Evolutionary conservation across 2,797 vertebrate genomes (phyloP), one percentile per base, ranked within the genome.

Genomic region (Setipinna tenuifilis): DNA sequence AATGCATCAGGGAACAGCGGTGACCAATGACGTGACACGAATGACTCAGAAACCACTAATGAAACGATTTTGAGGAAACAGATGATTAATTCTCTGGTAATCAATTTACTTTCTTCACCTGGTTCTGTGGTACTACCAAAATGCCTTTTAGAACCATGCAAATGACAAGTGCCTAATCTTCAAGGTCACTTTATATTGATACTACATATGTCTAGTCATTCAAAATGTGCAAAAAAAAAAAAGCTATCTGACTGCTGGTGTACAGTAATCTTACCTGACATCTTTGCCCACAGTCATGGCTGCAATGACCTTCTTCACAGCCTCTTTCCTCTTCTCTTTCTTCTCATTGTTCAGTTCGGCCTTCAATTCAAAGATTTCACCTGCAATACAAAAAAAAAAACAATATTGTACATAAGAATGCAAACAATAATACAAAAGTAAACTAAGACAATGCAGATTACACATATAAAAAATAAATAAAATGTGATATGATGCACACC

Each of bases 341-440:
- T 99, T 99, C 90, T 99, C 98, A 97, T 99, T 99, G 94, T 99
- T 99, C 91, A 99, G 95, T 88, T 99, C 98, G 14, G 98, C 98
- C 93, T 99, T 99, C 92, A 99, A 94, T 88, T 99, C 98, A 95
- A 99, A 99, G 91, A 99, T 99, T 96, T 99, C 98, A 87, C 98
- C 98, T 99, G 89, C 9, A 91, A 87, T 10, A 88, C 35, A n/a
- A 71, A 28, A 65, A 62, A 23, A 23, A 62, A 62, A 7, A 62
- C 59, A 61, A 61, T 61, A n/a, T 7, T 5, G 23, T 25, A 28
- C n/a, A 65, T 3, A 65, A 28, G 35, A 41, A 41, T 41, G 35
- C 35, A 41, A 41, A 41, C 35, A 41, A 41, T 41, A n/a, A n/a
- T n/a, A n/a, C n/a, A n/a, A n/a, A n/a, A n/a, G n/a, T n/a, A 41